Evolutionary conservation across 2,113 vertebrate genomes (phyloP), one percentile per base, ranked within the genome.

Genomic region (Myotis brandtii): DNA sequence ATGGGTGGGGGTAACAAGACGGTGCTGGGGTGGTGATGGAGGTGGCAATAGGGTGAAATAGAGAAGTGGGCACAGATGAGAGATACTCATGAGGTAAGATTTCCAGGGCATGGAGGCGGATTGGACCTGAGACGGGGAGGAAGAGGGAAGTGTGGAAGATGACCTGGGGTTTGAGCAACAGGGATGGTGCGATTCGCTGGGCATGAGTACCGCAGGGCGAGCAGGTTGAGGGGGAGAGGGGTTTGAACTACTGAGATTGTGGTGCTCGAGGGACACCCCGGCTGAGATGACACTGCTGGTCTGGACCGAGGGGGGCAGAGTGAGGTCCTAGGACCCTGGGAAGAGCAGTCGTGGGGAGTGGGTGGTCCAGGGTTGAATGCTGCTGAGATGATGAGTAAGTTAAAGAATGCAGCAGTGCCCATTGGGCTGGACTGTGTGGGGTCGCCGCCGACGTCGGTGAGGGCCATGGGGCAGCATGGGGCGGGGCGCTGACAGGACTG

Each of bases 171-270:
- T n/a, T 52, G 50, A 62, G 56, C 10, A 2, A 3, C 66, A 48
- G 34, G 8, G 32, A 9, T 7, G 4, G 43, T 16, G 25, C 0
- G 12, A 1, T 6, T 54, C 1, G 0, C 66, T 32, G 66, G 70
- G 54, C 9, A 0, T 9, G 48, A 80, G 13, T 40, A 12, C 56
- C 2, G 18, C 23, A 30, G 56, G 20, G 21, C 6, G 8, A 23
- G 72, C 27, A 13, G 54, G 40, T 21, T 50, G 54, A 11, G 14
- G 40, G 37, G 30, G 50, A 46, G 40, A 64, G 20, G 12, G 66
- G 14, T 89, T 64, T 34, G 32, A 52, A 56, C 30, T 9, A 12
- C 50, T 43, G 11, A 82, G 46, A 37, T 5, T 1, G 0, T 37
- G 54, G 27, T 3, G 86, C 11, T 43, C 6, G 0, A 56, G n/a